Evolutionary conservation across 2,888 invertebrate species (phyloP), one percentile per base, ranked within the genome.

Genomic region (Polydrusus pterygomalis): DNA sequence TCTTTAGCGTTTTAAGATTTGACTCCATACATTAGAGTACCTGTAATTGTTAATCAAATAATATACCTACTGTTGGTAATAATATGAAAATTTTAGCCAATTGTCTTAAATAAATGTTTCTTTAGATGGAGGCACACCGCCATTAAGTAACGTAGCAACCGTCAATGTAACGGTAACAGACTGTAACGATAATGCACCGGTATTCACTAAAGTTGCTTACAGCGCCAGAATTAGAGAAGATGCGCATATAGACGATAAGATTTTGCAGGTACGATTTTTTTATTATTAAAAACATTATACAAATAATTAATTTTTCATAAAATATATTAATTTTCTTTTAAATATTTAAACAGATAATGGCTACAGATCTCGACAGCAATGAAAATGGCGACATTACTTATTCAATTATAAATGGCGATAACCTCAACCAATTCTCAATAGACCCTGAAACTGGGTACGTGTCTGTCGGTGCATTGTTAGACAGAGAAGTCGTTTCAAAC

Each of bases 171-270:
- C 96, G 8, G 91, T 97, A 17, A 88, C 91, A 13, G 97, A 97
- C 88, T 93, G 93, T 83, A 97, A 97, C 86, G 97, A 97, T 87
- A 97, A 97, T 87, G 91, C 92, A 8, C 97, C 97, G 0, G 90
- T 91, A 68, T 97, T 97, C 88, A 90, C 91, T 60, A 95, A 95
- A 86, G 88, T 92, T 67, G 90, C 93, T 1, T 97, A 96, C 87
- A 91, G 91, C 60, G 92, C 94, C 11, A 90, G 93, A 75, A 92
- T 96, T 54, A 90, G 92, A 69, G 97, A 98, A 87, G 95, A 96
- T 88, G 92, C 94, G 0, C 88, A 90, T 80, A 88, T 91, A 34
- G 94, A 94, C 34, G 91, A 93, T 81, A 92, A 91, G 83, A 92
- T 96, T 74, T 87, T 94, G 45, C 94, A 95, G 89, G 92, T 96